phyloP scores from a whole-genome alignment of 2,797 vertebrate genomes.

The Megaceryle alcyon region DNA sequence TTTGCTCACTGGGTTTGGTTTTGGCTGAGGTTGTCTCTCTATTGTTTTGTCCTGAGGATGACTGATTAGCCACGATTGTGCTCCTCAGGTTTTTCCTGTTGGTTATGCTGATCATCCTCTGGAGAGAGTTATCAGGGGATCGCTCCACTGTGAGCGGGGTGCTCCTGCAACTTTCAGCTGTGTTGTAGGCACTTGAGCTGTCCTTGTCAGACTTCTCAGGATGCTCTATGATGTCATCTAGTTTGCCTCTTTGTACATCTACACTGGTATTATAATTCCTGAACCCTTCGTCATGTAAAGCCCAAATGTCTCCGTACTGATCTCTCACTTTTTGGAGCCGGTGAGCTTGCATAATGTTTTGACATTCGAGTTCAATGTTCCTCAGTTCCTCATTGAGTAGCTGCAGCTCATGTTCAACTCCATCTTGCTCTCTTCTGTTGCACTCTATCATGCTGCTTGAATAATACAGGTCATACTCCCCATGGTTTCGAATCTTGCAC shows the following conservation, averaged over 20 bases:
- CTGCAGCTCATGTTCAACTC: conserved; percentile 91
- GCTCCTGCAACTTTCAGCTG: conserved; percentile 94
- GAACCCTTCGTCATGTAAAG: conserved; percentile 82
- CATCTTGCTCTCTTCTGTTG: conserved; percentile 85
- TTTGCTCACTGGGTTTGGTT: conserved; percentile 82
- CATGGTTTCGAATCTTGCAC: conserved; percentile 92
- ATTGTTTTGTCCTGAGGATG: conserved; percentile 71
- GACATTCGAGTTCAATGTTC: conserved; percentile 95
- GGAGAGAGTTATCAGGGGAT: conserved; percentile 92
- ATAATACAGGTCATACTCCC: conserved; percentile 94
- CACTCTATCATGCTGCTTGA: conserved; percentile 91
- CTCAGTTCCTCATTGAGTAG: conserved; percentile 95
- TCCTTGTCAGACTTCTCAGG: conserved; percentile 96
- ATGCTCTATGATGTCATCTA: conserved; percentile 87
- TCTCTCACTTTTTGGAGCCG: conserved; percentile 85
- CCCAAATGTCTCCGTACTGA: conserved; percentile 80
- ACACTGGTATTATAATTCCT: conserved; percentile 78
- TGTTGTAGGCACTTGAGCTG: conserved; percentile 97
- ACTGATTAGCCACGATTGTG: conserved; percentile 70
- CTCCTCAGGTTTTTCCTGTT: conserved; percentile 91
- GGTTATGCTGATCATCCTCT: conserved; percentile 90
- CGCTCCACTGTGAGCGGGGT: conserved; percentile 90
- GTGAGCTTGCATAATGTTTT: conserved; percentile 97
- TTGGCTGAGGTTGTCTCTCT: conserved; percentile 74
- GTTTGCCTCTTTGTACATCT: conserved; percentile 80